These are phyloP conservation scores for Dryadula phaetusa DNA, from an alignment of 2,888 invertebrate species.

Conservation along the genomic window DNA sequence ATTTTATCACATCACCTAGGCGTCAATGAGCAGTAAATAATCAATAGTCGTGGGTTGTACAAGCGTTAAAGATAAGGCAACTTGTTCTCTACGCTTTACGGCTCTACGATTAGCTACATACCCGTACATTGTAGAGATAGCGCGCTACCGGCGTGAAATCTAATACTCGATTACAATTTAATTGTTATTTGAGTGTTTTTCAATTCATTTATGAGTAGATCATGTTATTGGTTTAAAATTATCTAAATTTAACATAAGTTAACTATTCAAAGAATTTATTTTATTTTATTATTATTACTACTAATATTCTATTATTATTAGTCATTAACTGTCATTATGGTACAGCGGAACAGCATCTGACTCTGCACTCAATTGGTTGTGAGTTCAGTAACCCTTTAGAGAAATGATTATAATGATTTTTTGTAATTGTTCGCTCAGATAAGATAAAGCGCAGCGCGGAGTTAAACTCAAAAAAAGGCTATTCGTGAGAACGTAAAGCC, in stretches of 20 bases:
- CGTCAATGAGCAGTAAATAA: constrained; percentile 35
- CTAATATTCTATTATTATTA: too few relatives aligned
- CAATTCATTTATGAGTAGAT: neutral
- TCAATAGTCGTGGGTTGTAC: constrained; percentile 29
- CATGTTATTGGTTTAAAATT: neutral
- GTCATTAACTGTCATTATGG: too few relatives aligned
- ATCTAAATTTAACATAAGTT: neutral
- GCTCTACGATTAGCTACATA: constrained; percentile 26
- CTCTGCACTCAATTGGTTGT: too few relatives aligned
- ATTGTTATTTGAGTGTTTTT: constrained; percentile 22
- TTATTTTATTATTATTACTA: too few relatives aligned
- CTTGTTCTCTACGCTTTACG: constrained; percentile 32
- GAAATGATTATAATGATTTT: too few relatives aligned
- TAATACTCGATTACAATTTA: constrained; percentile 17
- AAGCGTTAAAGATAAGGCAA: constrained; percentile 33
- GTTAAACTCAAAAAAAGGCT: too few relatives aligned
- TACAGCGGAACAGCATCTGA: too few relatives aligned
- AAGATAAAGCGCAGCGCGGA: too few relatives aligned
- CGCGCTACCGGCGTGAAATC: constrained; percentile 31
- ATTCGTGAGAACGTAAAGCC: too few relatives aligned
- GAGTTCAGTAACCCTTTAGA: too few relatives aligned
- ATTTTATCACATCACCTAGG: constrained; percentile 17
- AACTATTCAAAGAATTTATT: neutral
- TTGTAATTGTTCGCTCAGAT: too few relatives aligned
- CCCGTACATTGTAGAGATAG: constrained; percentile 25